Base-by-base conservation (phyloP, 2,113 vertebrate genomes). In the Chunga burmeisteri region DNA sequence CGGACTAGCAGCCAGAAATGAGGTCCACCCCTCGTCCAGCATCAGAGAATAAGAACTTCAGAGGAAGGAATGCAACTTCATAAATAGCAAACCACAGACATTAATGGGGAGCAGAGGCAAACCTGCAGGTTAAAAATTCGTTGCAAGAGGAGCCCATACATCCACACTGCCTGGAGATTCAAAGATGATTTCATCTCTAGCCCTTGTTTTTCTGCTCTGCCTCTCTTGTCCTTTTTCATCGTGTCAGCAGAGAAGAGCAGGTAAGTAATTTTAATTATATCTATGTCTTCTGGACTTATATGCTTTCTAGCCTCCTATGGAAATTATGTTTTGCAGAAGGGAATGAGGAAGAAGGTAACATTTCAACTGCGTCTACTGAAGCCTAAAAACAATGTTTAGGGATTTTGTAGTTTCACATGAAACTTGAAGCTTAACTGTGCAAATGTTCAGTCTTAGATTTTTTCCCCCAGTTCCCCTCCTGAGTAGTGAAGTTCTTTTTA, bases 21-120 rank as follows among this genome's bases (percentile, higher is more conserved):
- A 97, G 96, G 97, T 97, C 62, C 95, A 86, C 56, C 78, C 95
- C 87, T 61, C 88, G 32, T 74, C 89, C 94, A 62, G 94, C 95
- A 91, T 78, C 91, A 72, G 63, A 89, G 97, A 75, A 94, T 91
- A 72, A 95, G 91, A 94, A 47, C 94, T 96, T 90, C 89, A 36
- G 95, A 81, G 96, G 93, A 70, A 96, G 97, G 96, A 97, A 94
- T 90, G 92, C 36, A 62, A 62, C 93, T 88, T 94, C 95, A 97
- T 96, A 97, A 97, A 97, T 88, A 97, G 97, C 90, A 92, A 86
- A 87, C 32, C 95, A 50, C 95, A 88, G 88, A 19, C 71, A 11
- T 63, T 91, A 50, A 86, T 87, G 94, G 95, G 97, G 89, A 97
- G 94, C 90, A 67, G 92, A 91, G 88, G 65, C 88, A 72, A 61